Conservation (phyloP, 1,140 invertebrate genomes). For the Elymnias hypermnestra region DNA sequence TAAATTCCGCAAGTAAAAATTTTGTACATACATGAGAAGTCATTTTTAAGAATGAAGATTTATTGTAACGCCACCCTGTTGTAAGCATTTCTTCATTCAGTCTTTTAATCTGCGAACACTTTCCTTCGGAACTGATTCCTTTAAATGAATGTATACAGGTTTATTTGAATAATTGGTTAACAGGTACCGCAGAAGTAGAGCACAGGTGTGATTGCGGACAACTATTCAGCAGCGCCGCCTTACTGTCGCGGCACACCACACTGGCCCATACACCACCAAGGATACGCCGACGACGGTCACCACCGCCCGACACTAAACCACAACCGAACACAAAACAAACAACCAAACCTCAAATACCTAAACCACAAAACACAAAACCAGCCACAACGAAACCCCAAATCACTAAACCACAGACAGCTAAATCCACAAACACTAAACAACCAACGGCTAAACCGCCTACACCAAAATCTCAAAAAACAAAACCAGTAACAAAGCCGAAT, state of each 20-base stretch:
- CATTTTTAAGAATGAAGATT: too few relatives aligned
- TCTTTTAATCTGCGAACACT: too few relatives aligned
- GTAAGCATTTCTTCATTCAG: too few relatives aligned
- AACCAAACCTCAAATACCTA: conserved; percentile 13
- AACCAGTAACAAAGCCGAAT: conserved; percentile 14
- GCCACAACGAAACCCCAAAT: too few relatives aligned
- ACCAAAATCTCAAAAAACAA: conserved; percentile 12
- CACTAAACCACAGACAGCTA: conserved; percentile 12
- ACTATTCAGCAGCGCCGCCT: conserved; percentile 58
- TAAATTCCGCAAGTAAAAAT: too few relatives aligned
- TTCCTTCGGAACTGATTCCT: too few relatives aligned
- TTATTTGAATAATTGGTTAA: background rate
- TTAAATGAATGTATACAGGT: conserved; percentile 1
- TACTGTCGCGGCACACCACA: conserved; percentile 58
- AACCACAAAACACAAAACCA: conserved; percentile 12
- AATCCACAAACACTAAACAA: conserved; percentile 7
- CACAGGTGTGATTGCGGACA: conserved; percentile 69
- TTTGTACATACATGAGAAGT: too few relatives aligned
- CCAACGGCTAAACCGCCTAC: too few relatives aligned
- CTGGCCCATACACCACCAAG: conserved; percentile 68
- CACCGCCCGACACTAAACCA: conserved; percentile 26
- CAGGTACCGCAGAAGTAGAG: conserved; percentile 45
- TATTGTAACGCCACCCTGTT: too few relatives aligned
- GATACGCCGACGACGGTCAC: conserved; percentile 41
- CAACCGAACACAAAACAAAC: conserved; percentile 2